These are phyloP conservation scores for Cerceris rybyensis DNA, from an alignment of 2,888 invertebrate genomes.

Conservation along the genomic window DNA sequence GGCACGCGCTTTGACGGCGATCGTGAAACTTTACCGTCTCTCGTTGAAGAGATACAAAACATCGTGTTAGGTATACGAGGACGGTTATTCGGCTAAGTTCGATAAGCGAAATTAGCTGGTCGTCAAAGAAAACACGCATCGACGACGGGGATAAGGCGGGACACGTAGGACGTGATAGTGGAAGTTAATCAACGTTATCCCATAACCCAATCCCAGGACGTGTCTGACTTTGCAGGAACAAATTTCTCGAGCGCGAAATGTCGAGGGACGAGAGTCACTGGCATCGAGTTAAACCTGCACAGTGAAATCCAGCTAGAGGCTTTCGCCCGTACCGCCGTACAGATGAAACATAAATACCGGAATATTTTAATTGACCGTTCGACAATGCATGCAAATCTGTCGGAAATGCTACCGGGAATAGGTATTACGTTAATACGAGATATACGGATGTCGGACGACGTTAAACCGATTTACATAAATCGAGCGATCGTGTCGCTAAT, in stretches of 20 bases:
- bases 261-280: constrained; percentile 11
- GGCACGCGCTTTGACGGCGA: neutral
- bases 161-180: constrained; percentile 40
- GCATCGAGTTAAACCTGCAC: neutral
- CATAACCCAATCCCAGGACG: constrained; percentile 54
- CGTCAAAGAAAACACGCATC: constrained; percentile 41
- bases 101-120: constrained; percentile 64
- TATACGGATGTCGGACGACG: constrained; percentile 60
- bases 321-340: constrained; percentile 22
- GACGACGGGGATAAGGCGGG: neutral
- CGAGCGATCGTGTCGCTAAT: constrained; percentile 58
- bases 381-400: constrained; percentile 72
- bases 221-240: constrained; percentile 14
- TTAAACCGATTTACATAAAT: constrained; percentile 76
- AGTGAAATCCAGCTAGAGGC: neutral
- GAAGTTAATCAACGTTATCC: constrained; percentile 71
- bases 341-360: constrained; percentile 68
- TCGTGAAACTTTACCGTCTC: neutral
- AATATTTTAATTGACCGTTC: constrained; percentile 63
- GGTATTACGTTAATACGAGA: constrained; percentile 72
- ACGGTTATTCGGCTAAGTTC: constrained; percentile 24
- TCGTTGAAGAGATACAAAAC: constrained; percentile 23
- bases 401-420: constrained; percentile 60
- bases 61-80: neutral
- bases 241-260: constrained; percentile 33